These are phyloP conservation scores for Polylopha cassiicola DNA, from an alignment of 2,888 invertebrate genomes.

Conservation along the genomic window DNA sequence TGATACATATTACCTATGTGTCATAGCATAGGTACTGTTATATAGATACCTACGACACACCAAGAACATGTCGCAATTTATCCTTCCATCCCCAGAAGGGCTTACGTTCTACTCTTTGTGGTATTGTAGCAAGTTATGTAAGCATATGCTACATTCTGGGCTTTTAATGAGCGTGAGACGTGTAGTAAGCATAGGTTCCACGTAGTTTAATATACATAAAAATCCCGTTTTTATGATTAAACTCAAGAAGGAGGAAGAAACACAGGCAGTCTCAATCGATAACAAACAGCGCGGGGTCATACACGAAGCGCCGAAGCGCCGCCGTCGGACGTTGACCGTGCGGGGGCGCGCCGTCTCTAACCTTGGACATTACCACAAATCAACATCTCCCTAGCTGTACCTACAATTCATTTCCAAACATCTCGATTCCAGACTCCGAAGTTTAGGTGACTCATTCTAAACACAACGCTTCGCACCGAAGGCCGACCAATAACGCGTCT, in stretches of 20 bases:
- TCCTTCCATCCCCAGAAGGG: no score
- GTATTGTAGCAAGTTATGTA: no score
- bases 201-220: no score
- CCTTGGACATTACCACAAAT: conserved; percentile 47
- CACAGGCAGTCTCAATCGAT: conserved; percentile 65
- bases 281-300: conserved; percentile 55
- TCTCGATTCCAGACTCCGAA: conserved; percentile 4
- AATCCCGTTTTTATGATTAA: no score
- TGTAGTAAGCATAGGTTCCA: no score
- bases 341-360: conserved; percentile 56
- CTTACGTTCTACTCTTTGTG: no score
- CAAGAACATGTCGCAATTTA: no score
- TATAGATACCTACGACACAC: no score
- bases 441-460: conserved; percentile 26
- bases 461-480: conserved; percentile 28
- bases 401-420: not conserved
- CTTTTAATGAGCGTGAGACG: no score
- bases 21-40: no score
- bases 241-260: conserved; percentile 54
- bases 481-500: conserved; percentile 17
- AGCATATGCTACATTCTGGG: no score
- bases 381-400: conserved; percentile 12
- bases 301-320: conserved; percentile 52
- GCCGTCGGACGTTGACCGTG: conserved; percentile 67
- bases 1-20: no score